Base-by-base conservation (phyloP, 2,888 invertebrate genomes). In the Anarsia innoxiella region DNA sequence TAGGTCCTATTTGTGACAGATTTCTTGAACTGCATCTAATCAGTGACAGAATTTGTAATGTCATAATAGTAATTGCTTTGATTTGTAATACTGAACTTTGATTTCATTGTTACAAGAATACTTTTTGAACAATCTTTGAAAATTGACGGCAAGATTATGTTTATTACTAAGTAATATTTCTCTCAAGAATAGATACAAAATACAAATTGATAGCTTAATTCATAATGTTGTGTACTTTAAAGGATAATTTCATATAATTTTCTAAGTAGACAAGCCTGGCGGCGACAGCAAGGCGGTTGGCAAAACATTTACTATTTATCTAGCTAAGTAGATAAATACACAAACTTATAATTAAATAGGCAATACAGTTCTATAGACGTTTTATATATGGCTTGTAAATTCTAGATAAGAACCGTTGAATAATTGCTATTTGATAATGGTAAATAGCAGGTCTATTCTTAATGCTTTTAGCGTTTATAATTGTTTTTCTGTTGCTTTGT, bases 141-240 rank as follows among this genome's bases (percentile, higher is more conserved):
- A n/a, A n/a, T n/a, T n/a, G n/a, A n/a, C n/a, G n/a, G n/a, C n/a
- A n/a, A n/a, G n/a, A n/a, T n/a, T n/a, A n/a, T n/a, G n/a, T n/a
- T n/a, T n/a, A 23, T 16, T 29, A 37, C 31, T n/a, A 37, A 10
- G 31, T 14, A 4, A 37, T 37, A 37, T 31, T 37, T 38, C 19
- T 28, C 28, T 19, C n/a, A 12, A 33, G 28, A 33, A 28, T 23
- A 28, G 15, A 27, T n/a, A 15, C 12, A 9, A 31, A 36, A 36
- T 30, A 31, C 23, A 37, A 36, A 39, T 36, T 33, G 39, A 41
- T 41, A 13, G 26, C 44, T 39, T 41, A 41, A 44, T 44, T 38
- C 41, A n/a, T n/a, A n/a, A n/a, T n/a, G n/a, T n/a, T n/a, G n/a
- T n/a, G n/a, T n/a, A n/a, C n/a, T n/a, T n/a, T n/a, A n/a, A 31